Base-by-base conservation (phyloP, 2,888 invertebrate genomes). In the Acheta domesticus region DNA sequence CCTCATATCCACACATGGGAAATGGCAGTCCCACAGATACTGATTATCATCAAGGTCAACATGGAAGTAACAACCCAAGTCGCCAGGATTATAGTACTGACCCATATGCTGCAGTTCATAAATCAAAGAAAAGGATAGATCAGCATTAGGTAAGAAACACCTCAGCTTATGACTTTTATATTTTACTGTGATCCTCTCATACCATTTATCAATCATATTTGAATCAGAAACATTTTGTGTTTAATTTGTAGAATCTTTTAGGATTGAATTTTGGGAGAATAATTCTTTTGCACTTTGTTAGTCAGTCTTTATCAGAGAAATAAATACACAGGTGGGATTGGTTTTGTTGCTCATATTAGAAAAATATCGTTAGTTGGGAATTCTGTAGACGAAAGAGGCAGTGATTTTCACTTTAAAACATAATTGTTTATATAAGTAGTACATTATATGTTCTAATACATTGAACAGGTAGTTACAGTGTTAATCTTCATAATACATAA, bases 71-170 rank as follows among this genome's bases (percentile, higher is more conserved):
- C 48, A 21, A 77, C 74, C 77, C 77, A 62, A 49, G 79, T 48
- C 91, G 95, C 82, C 95, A 95, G 88, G 94, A 95, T 87, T 95
- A 95, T 89, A 92, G 78, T 78, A 82, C 92, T 83, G 95, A 96
- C 88, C 95, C 95, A 12, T 96, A 96, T 88, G 94, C 94, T 82
- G 93, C 95, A 82, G 95, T 96, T 83, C 95, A 95, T 87, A 96
- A 96, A 88, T 95, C 95, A 83, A 95, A 95, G 90, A 96, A 95
- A 87, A 90, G 94, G 84, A 91, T 94, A 86, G 94, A 94, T 86
- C 94, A 93, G 86, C 95, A 95, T 88, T 95, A 87, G 96, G 96
- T 96, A 86, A 91, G 91, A 89, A 75, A 5, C 36, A 8, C 8
- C 36, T 36, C 8, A 1, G 3, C 49, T 79, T 21, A 36, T 36